These are phyloP conservation scores for Mesocricetus auratus DNA, from an alignment of 2,113 vertebrate species.

Conservation along the genomic window DNA sequence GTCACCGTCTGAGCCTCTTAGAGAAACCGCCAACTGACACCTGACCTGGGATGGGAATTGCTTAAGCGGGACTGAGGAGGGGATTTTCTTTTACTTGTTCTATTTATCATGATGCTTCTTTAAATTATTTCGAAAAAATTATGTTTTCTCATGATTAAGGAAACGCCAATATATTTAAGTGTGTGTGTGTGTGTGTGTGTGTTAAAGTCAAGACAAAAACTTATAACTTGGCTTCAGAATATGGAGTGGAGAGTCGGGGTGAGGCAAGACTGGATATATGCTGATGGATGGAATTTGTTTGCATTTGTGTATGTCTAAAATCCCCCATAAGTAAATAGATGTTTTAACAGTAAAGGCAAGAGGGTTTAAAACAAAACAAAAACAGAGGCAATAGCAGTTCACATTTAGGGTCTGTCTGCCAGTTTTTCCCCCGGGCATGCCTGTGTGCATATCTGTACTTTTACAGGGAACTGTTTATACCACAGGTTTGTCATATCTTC, in stretches of 20 bases:
- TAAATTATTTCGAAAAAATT: not conserved
- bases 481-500: not conserved
- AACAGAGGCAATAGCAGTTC: not conserved
- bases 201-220: conserved; percentile 38
- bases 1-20: not conserved
- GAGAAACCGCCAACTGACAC: not conserved
- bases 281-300: not conserved
- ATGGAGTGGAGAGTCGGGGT: not conserved
- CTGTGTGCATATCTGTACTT: not conserved
- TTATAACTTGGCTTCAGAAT: conserved; percentile 45
- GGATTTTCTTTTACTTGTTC: conserved; percentile 7
- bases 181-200: not conserved
- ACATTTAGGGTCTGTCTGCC: not conserved
- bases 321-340: not conserved
- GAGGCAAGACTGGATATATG: not conserved
- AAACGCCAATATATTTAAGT: conserved; percentile 8
- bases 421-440: not conserved
- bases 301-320: not conserved
- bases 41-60: not conserved
- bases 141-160: conserved; percentile 1
- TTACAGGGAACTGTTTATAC: not conserved
- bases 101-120: not conserved
- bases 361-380: not conserved
- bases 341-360: conserved; percentile 16
- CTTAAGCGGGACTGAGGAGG: not conserved